phyloP scores from a whole-genome alignment of 2,888 invertebrate genomes.

The Acanthoscelides obtectus region DNA sequence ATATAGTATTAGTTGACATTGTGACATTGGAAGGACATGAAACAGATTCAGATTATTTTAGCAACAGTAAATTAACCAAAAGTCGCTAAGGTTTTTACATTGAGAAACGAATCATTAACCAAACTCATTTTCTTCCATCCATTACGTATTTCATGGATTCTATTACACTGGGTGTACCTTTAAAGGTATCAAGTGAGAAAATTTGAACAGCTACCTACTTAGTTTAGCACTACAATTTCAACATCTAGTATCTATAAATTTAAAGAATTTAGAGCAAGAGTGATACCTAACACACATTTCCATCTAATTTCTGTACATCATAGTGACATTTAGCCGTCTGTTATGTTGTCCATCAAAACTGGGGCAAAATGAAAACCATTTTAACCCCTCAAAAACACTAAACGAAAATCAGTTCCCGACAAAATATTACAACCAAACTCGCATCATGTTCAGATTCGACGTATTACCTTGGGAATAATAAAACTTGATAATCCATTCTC shows the following conservation, averaged over 20 bases:
- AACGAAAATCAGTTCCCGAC: constrained; percentile 3
- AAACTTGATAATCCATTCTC: constrained; percentile 22
- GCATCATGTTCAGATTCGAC: neutral
- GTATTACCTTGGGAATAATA: constrained; percentile 14
- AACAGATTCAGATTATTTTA: no score
- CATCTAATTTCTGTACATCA: neutral
- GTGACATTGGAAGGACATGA: no score
- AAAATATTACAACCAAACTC: neutral
- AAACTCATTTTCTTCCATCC: no score
- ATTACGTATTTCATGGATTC: no score
- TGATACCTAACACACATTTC: neutral
- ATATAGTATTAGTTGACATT: no score
- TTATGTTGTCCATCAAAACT: neutral
- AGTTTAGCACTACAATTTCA: neutral
- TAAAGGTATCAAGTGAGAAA: neutral
- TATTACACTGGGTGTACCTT: neutral
- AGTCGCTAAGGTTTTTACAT: no score
- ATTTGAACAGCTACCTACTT: neutral
- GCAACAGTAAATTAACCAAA: no score
- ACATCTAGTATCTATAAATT: neutral
- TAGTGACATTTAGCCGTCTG: neutral
- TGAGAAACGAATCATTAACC: no score
- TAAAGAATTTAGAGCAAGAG: neutral
- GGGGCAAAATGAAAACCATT: neutral
- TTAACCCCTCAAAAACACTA: neutral